Percentiles rank a stretch among this genome's conserved stretches.
Conservation (phyloP, 2,113 vertebrate species). For the Melanocharis versteri region DNA sequence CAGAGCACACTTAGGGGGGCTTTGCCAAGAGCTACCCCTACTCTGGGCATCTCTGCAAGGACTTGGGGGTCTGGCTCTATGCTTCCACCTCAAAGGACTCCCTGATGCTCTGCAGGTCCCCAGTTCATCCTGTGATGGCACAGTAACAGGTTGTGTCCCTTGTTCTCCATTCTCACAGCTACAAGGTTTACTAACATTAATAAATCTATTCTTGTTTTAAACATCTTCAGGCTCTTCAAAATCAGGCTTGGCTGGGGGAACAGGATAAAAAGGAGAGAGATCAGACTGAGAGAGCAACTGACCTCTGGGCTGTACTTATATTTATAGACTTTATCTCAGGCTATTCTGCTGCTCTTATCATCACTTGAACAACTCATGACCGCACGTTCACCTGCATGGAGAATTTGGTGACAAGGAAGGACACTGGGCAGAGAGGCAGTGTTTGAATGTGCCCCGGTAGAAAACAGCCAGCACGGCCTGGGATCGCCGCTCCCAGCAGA, state of each 20-base stretch:
- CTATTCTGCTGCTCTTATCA: background rate
- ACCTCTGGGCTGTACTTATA: background rate
- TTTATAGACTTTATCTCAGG: background rate
- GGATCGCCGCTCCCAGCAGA: accelerated
- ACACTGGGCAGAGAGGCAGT: background rate
- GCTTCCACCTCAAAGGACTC: background rate
- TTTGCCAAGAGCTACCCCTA: accelerated
- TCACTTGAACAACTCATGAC: background rate
- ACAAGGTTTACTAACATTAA: background rate
- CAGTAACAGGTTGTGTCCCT: background rate
- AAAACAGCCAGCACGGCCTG: accelerated
- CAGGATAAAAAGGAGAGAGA: background rate
- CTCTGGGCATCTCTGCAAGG: background rate
- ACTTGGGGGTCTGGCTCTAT: background rate
- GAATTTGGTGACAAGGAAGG: accelerated
- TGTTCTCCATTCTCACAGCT: background rate
- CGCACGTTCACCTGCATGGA: accelerated
- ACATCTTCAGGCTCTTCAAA: background rate
- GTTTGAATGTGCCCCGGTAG: background rate
- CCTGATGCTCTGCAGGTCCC: accelerated
- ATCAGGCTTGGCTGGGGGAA: background rate
- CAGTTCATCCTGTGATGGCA: background rate
- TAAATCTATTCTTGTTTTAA: background rate
- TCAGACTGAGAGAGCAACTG: background rate
- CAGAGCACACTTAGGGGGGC: accelerated